Evolutionary conservation across 2,888 invertebrate genomes (phyloP).

Genomic region (Ectobius pallidus): DNA sequence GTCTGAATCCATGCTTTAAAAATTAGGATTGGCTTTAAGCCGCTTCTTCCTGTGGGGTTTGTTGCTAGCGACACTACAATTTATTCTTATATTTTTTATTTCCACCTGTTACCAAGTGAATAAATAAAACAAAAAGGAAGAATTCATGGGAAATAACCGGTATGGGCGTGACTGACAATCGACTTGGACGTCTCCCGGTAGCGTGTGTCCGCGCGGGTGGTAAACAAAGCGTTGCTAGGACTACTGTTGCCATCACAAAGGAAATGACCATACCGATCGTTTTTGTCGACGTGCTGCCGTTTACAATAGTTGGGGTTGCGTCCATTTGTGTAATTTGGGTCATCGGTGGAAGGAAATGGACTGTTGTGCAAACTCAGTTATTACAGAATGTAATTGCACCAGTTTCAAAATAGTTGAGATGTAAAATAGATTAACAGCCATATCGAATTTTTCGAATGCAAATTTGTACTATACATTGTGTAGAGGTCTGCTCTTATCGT

Average conservation of each 20-base stretch:
- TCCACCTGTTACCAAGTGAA: neutral
- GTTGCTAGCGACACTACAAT: too few relatives aligned
- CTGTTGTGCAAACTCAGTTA: too few relatives aligned
- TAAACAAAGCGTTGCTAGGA: conserved; percentile 42
- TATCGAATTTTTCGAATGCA: too few relatives aligned
- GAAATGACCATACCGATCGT: conserved; percentile 34
- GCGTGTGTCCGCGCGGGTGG: conserved; percentile 5
- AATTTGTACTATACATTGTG: too few relatives aligned
- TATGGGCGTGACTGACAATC: conserved; percentile 25
- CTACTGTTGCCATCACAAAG: conserved; percentile 43
- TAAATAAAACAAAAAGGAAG: conserved; percentile 8
- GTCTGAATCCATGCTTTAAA: too few relatives aligned
- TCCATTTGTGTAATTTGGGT: conserved; percentile 21
- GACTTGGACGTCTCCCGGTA: neutral
- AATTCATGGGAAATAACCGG: neutral
- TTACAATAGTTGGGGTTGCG: neutral
- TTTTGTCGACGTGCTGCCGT: conserved; percentile 9
- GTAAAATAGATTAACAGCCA: too few relatives aligned
- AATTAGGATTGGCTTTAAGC: too few relatives aligned
- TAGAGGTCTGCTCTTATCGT: too few relatives aligned
- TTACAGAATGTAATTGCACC: too few relatives aligned
- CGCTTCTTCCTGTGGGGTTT: too few relatives aligned
- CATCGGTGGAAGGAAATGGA: too few relatives aligned
- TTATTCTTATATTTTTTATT: conserved; percentile 1
- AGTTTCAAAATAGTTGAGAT: too few relatives aligned